Evolutionary conservation across 53 echinoderm and acorn worm species (phyloP).

Genomic region (Astropecten irregularis): DNA sequence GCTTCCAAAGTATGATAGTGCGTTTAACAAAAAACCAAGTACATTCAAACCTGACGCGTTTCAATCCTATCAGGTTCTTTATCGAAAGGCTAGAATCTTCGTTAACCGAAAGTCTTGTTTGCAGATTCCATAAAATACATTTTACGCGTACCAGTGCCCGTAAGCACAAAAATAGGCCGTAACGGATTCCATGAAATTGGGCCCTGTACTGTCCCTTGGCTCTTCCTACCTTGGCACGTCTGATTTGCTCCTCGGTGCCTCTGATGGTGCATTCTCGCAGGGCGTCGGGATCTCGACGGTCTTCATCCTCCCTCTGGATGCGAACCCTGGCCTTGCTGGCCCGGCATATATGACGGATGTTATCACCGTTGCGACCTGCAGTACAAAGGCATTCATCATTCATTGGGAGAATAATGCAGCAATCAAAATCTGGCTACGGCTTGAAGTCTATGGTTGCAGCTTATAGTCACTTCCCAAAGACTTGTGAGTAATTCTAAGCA

Average conservation of each 20-base stretch:
- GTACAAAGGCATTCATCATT: not conserved
- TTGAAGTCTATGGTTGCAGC: not conserved
- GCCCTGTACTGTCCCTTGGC: no score
- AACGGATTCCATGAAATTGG: no score
- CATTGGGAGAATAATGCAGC: not conserved
- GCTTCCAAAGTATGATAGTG: no score
- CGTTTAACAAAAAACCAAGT: no score
- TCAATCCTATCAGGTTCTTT: no score
- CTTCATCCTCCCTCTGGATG: conserved; percentile 49
- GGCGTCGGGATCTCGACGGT: conserved; percentile 26
- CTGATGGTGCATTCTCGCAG: conserved; percentile 68
- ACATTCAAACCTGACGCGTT: no score
- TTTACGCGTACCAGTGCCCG: no score
- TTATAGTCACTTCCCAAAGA: not conserved
- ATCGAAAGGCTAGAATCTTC: no score
- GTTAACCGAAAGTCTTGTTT: no score
- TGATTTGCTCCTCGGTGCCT: conserved; percentile 76
- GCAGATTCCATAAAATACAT: no score
- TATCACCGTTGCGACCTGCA: conserved; percentile 78
- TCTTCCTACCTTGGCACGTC: conserved; percentile 75
- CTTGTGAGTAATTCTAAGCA: not conserved
- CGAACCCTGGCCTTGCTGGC: conserved; percentile 75
- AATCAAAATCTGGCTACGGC: not conserved
- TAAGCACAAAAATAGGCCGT: no score
- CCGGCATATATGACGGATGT: conserved; percentile 78